Evolutionary conservation across 2,797 vertebrate species (phyloP).

Genomic region (Natrix natrix): DNA sequence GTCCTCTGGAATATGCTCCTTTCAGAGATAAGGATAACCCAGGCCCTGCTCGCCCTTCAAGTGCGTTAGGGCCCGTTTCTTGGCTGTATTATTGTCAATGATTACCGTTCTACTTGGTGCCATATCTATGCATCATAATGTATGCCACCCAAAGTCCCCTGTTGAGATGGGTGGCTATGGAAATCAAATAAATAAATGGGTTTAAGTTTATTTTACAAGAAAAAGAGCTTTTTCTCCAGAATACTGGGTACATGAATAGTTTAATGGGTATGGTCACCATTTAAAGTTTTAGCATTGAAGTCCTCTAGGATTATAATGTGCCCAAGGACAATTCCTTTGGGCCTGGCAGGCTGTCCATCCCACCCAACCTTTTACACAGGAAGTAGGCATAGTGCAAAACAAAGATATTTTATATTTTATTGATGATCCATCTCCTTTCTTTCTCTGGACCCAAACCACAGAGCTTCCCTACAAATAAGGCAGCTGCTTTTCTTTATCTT

Average conservation of each 20-base stretch:
- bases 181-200: neutral
- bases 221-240: neutral
- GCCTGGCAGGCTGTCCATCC: neutral
- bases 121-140: neutral
- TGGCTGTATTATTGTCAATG: neutral
- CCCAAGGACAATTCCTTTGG: neutral
- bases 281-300: neutral
- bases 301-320: neutral
- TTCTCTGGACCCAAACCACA: neutral
- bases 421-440: neutral
- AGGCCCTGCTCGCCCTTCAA: neutral
- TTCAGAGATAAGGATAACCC: neutral
- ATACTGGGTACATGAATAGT: neutral
- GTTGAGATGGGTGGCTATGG: no score
- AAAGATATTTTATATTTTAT: neutral
- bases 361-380: neutral
- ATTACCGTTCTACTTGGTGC: neutral
- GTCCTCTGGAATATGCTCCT: neutral
- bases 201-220: conserved; percentile 33
- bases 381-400: neutral
- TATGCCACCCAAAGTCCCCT: no score
- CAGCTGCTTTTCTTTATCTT: neutral
- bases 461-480: neutral
- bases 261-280: neutral
- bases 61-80: neutral